Conservation (phyloP, 2,888 invertebrate species). For the Rotaria magnacalcarata region DNA sequence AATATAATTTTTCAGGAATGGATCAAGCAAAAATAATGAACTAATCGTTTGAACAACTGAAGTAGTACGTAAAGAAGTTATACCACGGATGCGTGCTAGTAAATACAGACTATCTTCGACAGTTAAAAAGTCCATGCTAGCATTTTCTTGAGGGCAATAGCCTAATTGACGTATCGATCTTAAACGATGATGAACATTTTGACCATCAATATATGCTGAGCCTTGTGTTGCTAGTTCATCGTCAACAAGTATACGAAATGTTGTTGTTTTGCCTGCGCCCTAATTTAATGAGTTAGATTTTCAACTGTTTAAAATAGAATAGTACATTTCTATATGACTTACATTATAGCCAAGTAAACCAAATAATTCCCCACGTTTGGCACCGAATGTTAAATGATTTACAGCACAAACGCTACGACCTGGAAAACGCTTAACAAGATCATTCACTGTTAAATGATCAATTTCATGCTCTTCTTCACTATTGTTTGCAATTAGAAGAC, state of each 20-base stretch:
- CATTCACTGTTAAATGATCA: conserved; percentile 5
- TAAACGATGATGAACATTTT: neutral
- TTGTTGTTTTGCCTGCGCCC: conserved; percentile 28
- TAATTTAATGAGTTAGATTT: neutral
- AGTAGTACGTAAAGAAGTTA: neutral
- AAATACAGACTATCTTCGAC: conserved; percentile 7
- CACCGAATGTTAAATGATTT: conserved; percentile 35
- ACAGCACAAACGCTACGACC: neutral
- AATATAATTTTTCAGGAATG: conserved; percentile 26
- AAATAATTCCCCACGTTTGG: conserved; percentile 1
- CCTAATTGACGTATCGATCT: neutral
- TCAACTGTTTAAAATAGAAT: neutral
- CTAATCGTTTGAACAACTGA: neutral
- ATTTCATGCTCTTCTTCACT: neutral
- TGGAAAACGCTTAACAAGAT: conserved; percentile 3
- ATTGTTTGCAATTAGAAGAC: neutral
- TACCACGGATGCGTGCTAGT: conserved; percentile 23
- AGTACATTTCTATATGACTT: neutral
- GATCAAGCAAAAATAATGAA: conserved; percentile 33
- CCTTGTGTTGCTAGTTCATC: conserved; percentile 15
- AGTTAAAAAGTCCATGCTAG: conserved; percentile 21
- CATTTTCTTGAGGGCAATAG: conserved; percentile 20
- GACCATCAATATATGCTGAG: conserved; percentile 14
- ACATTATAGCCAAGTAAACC: conserved; percentile 9
- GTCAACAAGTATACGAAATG: conserved; percentile 28